phyloP scores from a whole-genome alignment of 2,888 invertebrate genomes.

The Troilus luridus region DNA sequence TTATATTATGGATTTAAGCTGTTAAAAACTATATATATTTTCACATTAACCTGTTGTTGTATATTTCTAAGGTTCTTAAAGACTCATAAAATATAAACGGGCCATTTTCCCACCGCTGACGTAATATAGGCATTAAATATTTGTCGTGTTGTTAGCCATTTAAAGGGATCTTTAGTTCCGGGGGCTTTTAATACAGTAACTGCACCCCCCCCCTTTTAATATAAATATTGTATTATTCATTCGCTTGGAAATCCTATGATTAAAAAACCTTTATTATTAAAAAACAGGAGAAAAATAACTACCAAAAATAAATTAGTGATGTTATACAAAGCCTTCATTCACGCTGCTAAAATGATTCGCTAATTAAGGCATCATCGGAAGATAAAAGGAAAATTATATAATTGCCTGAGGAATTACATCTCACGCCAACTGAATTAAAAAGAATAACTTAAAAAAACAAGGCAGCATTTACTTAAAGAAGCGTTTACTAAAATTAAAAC shows the following conservation, averaged over 20 bases:
- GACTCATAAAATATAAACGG: not conserved
- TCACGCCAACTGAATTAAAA: no score
- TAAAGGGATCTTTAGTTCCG: not conserved
- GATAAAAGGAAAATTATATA: no score
- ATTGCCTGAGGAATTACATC: no score
- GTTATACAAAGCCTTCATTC: no score
- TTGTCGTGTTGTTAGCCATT: not conserved
- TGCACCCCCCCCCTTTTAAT: not conserved
- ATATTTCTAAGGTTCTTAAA: not conserved
- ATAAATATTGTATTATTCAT: not conserved
- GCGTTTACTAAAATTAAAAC: no score
- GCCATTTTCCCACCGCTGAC: not conserved
- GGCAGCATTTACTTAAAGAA: no score
- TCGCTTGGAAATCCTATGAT: not conserved
- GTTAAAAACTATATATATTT: not conserved
- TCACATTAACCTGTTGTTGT: not conserved
- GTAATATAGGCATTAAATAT: not conserved
- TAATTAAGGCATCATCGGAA: no score
- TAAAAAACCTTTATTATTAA: not conserved
- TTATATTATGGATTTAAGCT: no score
- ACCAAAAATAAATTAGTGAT: no score
- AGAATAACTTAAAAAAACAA: no score
- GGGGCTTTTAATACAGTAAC: not conserved
- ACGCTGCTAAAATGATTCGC: no score
- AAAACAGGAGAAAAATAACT: no score